phyloP scores from a whole-genome alignment of 2,113 vertebrate genomes.

The Azemiops feae region DNA sequence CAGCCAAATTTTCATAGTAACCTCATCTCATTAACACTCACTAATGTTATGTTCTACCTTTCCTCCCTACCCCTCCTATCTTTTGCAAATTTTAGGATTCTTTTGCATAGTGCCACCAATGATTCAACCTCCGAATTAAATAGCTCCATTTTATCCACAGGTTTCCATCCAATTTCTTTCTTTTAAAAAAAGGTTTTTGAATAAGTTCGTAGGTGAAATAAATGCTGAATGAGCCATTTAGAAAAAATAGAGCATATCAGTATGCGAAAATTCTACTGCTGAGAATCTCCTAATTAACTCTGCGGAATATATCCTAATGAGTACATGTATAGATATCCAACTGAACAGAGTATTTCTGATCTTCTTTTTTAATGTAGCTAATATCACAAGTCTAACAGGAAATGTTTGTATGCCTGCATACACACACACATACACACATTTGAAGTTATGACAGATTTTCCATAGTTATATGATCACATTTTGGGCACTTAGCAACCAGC shows the following conservation, averaged over 20 bases:
- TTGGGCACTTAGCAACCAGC: neutral
- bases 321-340: neutral
- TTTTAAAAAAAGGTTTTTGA: neutral
- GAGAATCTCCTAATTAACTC: neutral
- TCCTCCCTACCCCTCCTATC: neutral
- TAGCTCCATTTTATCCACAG: conserved; percentile 27
- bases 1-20: neutral
- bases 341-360: neutral
- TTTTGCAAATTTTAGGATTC: neutral
- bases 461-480: neutral
- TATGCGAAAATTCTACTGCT: neutral
- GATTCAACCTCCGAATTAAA: conserved; percentile 1
- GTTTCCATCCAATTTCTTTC: neutral
- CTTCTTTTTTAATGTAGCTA: neutral
- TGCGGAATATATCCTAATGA: neutral
- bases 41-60: neutral
- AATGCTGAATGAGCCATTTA: rapidly evolving
- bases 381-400: rapidly evolving
- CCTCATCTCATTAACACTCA: neutral
- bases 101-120: neutral
- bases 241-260: neutral
- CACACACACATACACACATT: neutral
- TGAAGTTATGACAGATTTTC: neutral
- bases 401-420: neutral
- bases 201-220: conserved; percentile 1